Base-by-base conservation (phyloP, 2,113 vertebrate genomes). In the Pygoscelis adeliae region DNA sequence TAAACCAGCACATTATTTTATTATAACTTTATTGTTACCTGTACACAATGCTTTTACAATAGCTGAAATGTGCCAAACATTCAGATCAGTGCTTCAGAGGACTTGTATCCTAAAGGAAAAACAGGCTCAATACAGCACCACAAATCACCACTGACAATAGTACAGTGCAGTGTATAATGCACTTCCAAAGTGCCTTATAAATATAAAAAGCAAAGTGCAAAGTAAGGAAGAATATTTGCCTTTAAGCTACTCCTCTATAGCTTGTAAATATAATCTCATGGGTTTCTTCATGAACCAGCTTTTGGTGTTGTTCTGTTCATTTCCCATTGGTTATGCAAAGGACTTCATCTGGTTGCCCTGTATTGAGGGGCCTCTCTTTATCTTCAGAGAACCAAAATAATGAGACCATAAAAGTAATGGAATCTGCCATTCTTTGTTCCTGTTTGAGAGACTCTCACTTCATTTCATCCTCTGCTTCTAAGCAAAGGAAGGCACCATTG, bases 91-190 rank as follows among this genome's bases (percentile, higher is more conserved):
- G 74, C 38, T 91, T 94, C 42, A 58, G 53, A 83, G 34, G 32
- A 25, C 82, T 83, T 73, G 74, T 95, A 58, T 90, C 91, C 84
- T 85, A 42, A 96, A 94, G 94, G 94, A 58, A 94, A 84, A 97
- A 46, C 26, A 55, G 46, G 40, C 29, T 93, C 44, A 80, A 85
- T 70, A 80, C 14, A 83, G 42, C 42, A 55, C n/a, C 50, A 96
- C 78, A 95, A 93, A 94, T 95, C 73, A 34, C 46, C 42, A 50
- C 50, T 79, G 78, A 77, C 62, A 87, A 52, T 38, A 90, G 38
- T 65, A 94, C 53, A 83, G 34, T 47, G 23, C 67, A 58, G 34
- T 9, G 15, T 78, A 67, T 38, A 82, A 79, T 26, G 44, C 16
- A 70, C 18, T 87, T 91, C 58, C 53, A 77, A 95, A 96, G 40